phyloP scores from a whole-genome alignment of 2,888 invertebrate species.

The Tipula unca region DNA sequence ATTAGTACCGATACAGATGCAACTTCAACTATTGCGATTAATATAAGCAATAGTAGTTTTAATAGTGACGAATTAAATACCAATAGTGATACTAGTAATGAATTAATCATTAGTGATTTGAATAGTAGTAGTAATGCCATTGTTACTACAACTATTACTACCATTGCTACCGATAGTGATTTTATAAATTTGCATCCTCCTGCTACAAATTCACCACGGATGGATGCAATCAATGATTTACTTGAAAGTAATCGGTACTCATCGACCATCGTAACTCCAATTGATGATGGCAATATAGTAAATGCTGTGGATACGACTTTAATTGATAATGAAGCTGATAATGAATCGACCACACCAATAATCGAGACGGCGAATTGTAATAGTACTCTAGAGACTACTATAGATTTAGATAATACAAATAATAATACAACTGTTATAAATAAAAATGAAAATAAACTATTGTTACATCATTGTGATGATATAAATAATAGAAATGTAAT shows the following conservation, averaged over 20 bases:
- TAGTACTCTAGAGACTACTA: neutral
- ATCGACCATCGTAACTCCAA: constrained; percentile 33
- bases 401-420: neutral
- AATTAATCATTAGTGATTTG: neutral
- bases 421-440: neutral
- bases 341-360: neutral
- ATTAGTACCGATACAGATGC: neutral
- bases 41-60: neutral
- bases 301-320: neutral
- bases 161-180: constrained; percentile 21
- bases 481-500: neutral
- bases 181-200: constrained; percentile 35
- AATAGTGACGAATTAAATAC: neutral
- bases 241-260: constrained; percentile 38
- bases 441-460: neutral
- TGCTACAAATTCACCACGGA: constrained; percentile 34
- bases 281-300: constrained; percentile 26
- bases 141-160: neutral
- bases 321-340: neutral
- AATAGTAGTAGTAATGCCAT: neutral
- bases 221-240: constrained; percentile 39
- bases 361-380: neutral
- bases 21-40: neutral
- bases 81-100: neutral
- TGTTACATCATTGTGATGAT: neutral